Base-by-base conservation (phyloP, 2,797 vertebrate genomes). In the Balearica regulorum region DNA sequence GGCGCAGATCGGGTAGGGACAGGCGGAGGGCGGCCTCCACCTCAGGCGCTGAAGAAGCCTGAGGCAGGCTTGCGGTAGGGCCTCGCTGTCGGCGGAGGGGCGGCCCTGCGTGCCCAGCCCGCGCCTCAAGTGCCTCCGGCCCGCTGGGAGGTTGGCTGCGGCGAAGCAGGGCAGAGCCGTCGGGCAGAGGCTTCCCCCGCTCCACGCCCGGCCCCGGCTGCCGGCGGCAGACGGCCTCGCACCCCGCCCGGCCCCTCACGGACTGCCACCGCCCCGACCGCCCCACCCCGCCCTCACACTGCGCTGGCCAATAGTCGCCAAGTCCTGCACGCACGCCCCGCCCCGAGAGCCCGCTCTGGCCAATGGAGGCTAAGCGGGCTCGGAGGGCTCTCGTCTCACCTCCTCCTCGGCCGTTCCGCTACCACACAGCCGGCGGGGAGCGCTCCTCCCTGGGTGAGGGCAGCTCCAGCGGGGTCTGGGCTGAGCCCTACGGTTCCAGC, bases 321-420 rank as follows among this genome's bases (percentile, higher is more conserved):
- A 79, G 51, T 0, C 0, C 25, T 2, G 5, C 37, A 0, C 5
- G 1, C 2, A 0, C 4, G 55, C 29, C 89, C 93, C 89, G 37
- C 89, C 86, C 39, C 19, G 3, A 0, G 1, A 3, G 3, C 54
- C 65, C 2, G 1, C 55, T 16, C 57, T 65, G 55, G 2, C 95
- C 91, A 95, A 96, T 86, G 26, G 64, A 2, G 11, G 4, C 49
- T 19, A 9, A 49, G 76, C 16, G 4, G 4, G 13, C 37, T 48
- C 13, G 7, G 41, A 35, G 26, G 44, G 13, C 20, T 24, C 19
- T 11, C 6, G 7, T n/a, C 9, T 22, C 64, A 8, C 13, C 29
- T 20, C 37, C 13, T 9, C 19, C 26, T 4, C 6, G 5, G 6
- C 51, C 18, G 4, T 19, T 9, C 25, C 16, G 14, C 33, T 18